phyloP scores from a whole-genome alignment of 2,888 invertebrate species.

The Cheilosia vulpina region DNA sequence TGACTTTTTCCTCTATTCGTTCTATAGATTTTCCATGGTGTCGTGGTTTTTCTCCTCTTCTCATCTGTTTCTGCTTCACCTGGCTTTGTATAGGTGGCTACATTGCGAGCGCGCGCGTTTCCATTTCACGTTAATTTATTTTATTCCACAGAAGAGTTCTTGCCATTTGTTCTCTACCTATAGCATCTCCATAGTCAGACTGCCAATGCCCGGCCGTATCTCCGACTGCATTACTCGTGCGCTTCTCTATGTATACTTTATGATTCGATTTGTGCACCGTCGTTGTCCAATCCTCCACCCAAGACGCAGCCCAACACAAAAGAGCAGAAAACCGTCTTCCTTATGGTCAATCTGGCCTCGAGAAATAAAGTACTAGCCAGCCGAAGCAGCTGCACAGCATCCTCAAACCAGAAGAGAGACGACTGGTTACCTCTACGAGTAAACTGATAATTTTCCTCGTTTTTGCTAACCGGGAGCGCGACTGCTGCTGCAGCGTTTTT shows the following conservation, averaged over 20 bases:
- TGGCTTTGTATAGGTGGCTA: not conserved
- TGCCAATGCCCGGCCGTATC: not conserved
- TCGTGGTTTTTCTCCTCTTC: conserved; percentile 31
- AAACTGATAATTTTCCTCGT: conserved; percentile 68
- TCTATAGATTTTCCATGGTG: conserved; percentile 63
- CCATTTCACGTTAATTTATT: conserved; percentile 72
- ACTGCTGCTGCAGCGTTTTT: conserved; percentile 38
- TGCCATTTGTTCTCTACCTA: conserved; percentile 43
- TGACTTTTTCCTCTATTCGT: conserved; percentile 55
- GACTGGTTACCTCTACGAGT: conserved; percentile 46
- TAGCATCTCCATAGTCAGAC: not conserved
- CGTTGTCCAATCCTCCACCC: not conserved
- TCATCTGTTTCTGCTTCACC: not conserved
- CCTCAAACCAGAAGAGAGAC: not conserved
- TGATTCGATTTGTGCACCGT: conserved; percentile 58
- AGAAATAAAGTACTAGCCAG: conserved; percentile 55
- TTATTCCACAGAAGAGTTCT: conserved; percentile 55
- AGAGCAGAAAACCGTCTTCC: conserved; percentile 54
- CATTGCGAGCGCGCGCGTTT: conserved; percentile 32
- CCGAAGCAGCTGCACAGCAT: conserved; percentile 43
- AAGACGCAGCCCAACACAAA: conserved; percentile 56
- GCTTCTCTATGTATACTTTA: conserved; percentile 66
- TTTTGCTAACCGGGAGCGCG: conserved; percentile 17
- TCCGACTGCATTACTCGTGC: not conserved
- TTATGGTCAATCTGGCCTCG: conserved; percentile 69